A percentile compares a stretch with the other conserved stretches of the same genome.
These are phyloP conservation scores for Brachyrhaphis roseni DNA, from an alignment of 2,797 vertebrate genomes.

Conservation along the genomic window DNA sequence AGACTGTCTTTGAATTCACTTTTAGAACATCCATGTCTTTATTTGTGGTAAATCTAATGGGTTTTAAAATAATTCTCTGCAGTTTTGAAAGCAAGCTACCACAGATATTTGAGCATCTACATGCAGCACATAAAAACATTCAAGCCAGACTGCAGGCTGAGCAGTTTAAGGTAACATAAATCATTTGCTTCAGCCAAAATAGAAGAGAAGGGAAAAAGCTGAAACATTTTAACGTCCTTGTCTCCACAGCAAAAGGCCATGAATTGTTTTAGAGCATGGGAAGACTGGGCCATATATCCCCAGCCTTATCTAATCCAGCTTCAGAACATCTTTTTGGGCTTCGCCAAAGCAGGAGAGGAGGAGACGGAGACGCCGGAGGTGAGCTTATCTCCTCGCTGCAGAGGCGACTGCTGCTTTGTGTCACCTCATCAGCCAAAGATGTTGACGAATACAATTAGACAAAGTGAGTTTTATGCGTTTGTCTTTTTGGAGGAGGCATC, in stretches of 20 bases:
- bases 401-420: not conserved
- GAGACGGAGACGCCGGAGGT: conserved; percentile 68
- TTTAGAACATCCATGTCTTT: not conserved
- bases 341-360: conserved; percentile 78
- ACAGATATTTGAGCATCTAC: conserved; percentile 83
- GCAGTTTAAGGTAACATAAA: conserved; percentile 81
- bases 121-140: conserved; percentile 81
- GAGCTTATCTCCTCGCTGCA: conserved; percentile 25
- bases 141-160: conserved; percentile 85
- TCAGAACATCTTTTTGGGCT: conserved; percentile 86
- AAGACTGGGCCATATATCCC: conserved; percentile 87
- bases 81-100: conserved; percentile 84
- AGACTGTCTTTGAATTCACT: not conserved
- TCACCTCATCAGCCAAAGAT: not conserved
- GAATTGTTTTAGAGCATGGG: conserved; percentile 85
- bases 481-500: conserved; percentile 52
- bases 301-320: conserved; percentile 84
- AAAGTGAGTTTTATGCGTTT: not conserved
- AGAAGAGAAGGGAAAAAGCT: not conserved
- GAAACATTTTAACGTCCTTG: not conserved
- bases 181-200: conserved; percentile 8
- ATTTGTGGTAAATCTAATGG: not conserved
- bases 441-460: not conserved
- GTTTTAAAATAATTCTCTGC: conserved; percentile 18
- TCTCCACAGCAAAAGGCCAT: conserved; percentile 83